These are phyloP conservation scores for Onychostruthus taczanowskii DNA, from an alignment of 2,113 vertebrate species.

Conservation along the genomic window DNA sequence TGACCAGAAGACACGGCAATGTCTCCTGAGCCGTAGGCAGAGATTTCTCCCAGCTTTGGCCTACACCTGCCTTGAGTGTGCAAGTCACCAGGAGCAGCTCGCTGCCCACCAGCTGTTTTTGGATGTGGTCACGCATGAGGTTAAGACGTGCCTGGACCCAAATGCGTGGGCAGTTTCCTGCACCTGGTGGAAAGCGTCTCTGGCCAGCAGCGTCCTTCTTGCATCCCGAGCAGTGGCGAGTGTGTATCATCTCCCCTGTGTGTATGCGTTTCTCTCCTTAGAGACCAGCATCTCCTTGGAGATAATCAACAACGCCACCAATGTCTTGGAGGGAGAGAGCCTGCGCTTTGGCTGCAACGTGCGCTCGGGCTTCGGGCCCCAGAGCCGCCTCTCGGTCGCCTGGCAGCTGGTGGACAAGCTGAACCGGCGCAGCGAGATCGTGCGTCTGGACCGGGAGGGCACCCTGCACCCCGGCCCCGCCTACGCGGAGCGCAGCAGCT, in stretches of 20 bases:
- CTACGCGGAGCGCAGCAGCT: slow-evolving; percentile 86
- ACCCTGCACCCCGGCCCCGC: slow-evolving; percentile 77
- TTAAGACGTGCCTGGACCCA: slow-evolving; percentile 44
- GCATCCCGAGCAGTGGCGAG: neutral
- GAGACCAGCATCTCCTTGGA: slow-evolving; percentile 92
- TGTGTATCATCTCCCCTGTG: slow-evolving; percentile 51
- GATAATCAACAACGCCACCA: slow-evolving; percentile 85
- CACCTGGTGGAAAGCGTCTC: slow-evolving; percentile 45
- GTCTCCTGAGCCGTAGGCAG: neutral
- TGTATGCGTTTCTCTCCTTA: slow-evolving; percentile 68
- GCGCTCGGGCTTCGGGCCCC: slow-evolving; percentile 67
- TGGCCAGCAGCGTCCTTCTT: slow-evolving; percentile 11
- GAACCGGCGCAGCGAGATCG: slow-evolving; percentile 79
- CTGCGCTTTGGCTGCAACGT: slow-evolving; percentile 86
- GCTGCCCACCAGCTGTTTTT: slow-evolving; percentile 42
- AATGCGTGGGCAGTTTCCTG: slow-evolving; percentile 40
- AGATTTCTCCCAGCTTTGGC: slow-evolving; percentile 34
- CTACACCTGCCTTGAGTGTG: slow-evolving; percentile 11
- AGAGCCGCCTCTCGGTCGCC: slow-evolving; percentile 81
- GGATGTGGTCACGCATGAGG: slow-evolving; percentile 34
- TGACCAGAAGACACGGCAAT: slow-evolving; percentile 25
- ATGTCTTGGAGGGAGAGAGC: slow-evolving; percentile 86
- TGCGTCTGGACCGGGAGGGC: slow-evolving; percentile 86
- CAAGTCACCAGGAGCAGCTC: slow-evolving; percentile 57
- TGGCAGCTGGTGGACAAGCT: slow-evolving; percentile 88